Conservation (phyloP, 2,888 invertebrate species). For the Pheosia gnoma region DNA sequence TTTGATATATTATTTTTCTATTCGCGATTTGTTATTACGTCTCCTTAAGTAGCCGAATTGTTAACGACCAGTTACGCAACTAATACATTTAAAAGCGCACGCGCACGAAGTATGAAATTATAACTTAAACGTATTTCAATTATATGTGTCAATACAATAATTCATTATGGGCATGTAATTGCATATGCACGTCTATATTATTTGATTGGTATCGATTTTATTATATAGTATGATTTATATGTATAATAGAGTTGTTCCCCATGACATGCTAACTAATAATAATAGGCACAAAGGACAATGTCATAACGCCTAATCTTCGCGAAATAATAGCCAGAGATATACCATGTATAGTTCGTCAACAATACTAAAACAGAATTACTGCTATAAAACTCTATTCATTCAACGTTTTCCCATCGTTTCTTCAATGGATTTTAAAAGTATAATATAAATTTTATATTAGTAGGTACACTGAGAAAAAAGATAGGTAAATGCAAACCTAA, state of each 20-base stretch:
- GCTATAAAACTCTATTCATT: no score
- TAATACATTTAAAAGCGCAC: constrained; percentile 17
- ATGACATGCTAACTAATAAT: neutral
- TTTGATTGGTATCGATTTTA: constrained; percentile 15
- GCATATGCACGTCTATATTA: constrained; percentile 7
- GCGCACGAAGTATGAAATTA: constrained; percentile 12
- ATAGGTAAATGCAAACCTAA: no score
- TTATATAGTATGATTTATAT: constrained; percentile 7
- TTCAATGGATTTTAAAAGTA: no score
- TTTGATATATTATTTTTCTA: constrained; percentile 2
- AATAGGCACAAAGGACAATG: no score
- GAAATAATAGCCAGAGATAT: no score
- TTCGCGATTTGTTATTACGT: constrained; percentile 5
- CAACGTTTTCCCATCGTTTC: no score
- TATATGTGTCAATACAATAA: constrained; percentile 16
- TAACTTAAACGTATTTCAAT: constrained; percentile 10
- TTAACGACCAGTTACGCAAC: constrained; percentile 19
- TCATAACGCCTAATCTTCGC: no score
- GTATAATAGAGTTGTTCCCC: constrained; percentile 6
- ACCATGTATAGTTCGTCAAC: no score
- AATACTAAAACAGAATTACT: no score
- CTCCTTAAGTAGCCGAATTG: constrained; percentile 15
- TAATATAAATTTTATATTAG: no score
- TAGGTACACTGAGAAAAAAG: no score
- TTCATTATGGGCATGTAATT: constrained; percentile 18